phyloP scores from a whole-genome alignment of 2,113 vertebrate genomes.

The Pluvialis apricaria region DNA sequence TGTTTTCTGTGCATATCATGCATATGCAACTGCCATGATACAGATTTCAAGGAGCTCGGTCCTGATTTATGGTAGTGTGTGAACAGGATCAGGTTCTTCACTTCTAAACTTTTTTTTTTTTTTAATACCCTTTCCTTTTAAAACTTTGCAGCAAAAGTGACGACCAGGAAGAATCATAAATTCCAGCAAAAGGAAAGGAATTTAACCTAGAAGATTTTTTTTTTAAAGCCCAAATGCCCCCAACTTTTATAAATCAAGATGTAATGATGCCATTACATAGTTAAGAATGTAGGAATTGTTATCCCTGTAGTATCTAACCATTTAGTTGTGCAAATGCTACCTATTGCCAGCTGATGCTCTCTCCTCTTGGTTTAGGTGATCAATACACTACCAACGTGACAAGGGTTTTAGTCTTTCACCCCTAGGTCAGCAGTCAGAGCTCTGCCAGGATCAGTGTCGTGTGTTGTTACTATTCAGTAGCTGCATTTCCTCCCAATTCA shows the following conservation, averaged over 20 bases:
- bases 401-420: neutral
- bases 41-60: neutral
- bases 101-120: neutral
- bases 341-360: neutral
- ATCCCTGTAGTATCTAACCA: neutral
- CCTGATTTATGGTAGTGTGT: neutral
- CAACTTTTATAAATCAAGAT: neutral
- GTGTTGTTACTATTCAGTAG: neutral
- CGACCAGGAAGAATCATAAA: neutral
- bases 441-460: neutral
- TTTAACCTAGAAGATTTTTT: neutral
- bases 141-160: neutral
- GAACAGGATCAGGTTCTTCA: neutral
- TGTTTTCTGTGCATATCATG: neutral
- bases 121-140: neutral
- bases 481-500: neutral
- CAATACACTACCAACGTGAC: rapidly evolving
- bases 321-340: neutral
- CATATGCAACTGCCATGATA: neutral
- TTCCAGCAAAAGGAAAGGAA: neutral
- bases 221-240: neutral
- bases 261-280: neutral
- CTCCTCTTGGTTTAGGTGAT: neutral
- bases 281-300: neutral
- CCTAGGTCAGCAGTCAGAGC: neutral